Evolutionary conservation across 2,797 vertebrate species (phyloP).

Genomic region (Acanthis flammea): DNA sequence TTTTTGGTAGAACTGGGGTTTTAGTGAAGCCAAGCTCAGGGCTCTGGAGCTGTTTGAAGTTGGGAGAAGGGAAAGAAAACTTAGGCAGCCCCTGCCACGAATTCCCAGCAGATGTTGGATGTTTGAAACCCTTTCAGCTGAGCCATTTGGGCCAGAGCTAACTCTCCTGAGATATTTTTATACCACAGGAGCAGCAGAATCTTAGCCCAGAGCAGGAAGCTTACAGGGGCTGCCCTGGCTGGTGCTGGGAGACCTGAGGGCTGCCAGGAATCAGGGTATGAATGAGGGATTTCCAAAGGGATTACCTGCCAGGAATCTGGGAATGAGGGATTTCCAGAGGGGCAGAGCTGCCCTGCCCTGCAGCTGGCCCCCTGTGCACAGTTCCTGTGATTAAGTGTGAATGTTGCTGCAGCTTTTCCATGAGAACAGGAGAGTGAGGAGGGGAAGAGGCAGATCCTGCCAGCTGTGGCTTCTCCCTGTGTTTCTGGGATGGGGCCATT

Average conservation of each 20-base stretch:
- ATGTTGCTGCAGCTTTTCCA: conserved; percentile 16
- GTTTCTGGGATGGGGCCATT: not conserved
- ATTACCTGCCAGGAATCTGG: not conserved
- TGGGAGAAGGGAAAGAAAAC: not conserved
- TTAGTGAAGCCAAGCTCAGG: not conserved
- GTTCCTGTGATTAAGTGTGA: not conserved
- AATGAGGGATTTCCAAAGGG: not conserved
- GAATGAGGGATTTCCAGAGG: not conserved
- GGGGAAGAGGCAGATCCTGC: not conserved
- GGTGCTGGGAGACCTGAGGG: not conserved
- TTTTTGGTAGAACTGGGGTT: not conserved
- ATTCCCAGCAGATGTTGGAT: not conserved
- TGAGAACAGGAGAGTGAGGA: not conserved
- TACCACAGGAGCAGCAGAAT: not conserved
- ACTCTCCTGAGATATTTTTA: conserved; percentile 41
- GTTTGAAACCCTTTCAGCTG: conserved; percentile 18
- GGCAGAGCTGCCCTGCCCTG: not conserved
- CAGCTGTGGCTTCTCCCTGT: accelerated
- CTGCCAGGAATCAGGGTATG: not conserved
- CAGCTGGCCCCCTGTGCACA: not conserved
- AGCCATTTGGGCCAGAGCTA: not conserved
- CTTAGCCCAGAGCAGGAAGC: conserved; percentile 31
- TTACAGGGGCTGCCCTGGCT: conserved; percentile 28
- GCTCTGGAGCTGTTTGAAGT: not conserved
- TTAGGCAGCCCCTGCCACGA: not conserved